Evolutionary conservation across 2,888 invertebrate species (phyloP).

Genomic region (Synanthedon andrenaeformis): DNA sequence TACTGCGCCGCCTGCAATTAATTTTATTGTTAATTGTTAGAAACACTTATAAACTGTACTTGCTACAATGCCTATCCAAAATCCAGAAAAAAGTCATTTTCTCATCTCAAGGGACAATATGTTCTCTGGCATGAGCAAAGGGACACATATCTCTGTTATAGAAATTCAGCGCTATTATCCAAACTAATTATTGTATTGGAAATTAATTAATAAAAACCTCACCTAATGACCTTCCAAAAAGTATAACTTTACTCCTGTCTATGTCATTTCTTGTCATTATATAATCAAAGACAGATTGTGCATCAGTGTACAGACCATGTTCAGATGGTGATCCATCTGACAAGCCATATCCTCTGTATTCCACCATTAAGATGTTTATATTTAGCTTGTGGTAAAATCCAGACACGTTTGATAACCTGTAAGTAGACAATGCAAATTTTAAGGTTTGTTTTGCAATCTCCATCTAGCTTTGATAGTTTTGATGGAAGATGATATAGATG

Average conservation of each 20-base stretch:
- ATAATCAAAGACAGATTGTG: conserved; percentile 88
- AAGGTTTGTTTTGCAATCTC: neutral
- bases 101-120: too few species aligned
- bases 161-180: too few species aligned
- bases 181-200: neutral
- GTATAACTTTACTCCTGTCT: conserved; percentile 84
- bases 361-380: conserved; percentile 91
- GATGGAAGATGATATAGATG: neutral
- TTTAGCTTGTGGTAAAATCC: conserved; percentile 85
- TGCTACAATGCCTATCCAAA: neutral
- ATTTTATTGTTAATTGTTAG: too few species aligned
- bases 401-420: conserved; percentile 86
- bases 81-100: too few species aligned
- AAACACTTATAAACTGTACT: neutral
- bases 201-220: conserved; percentile 9
- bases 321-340: conserved; percentile 92
- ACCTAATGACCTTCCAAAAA: conserved; percentile 92
- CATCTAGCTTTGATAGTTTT: neutral
- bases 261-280: conserved; percentile 84
- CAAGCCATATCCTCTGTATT: conserved; percentile 94
- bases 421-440: conserved; percentile 10
- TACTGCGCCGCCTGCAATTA: conserved; percentile 83
- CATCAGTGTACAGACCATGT: conserved; percentile 88
- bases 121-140: too few species aligned
- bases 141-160: too few species aligned